These are phyloP conservation scores for Myripristis murdjan DNA, from an alignment of 2,797 vertebrate species.

Conservation along the genomic window DNA sequence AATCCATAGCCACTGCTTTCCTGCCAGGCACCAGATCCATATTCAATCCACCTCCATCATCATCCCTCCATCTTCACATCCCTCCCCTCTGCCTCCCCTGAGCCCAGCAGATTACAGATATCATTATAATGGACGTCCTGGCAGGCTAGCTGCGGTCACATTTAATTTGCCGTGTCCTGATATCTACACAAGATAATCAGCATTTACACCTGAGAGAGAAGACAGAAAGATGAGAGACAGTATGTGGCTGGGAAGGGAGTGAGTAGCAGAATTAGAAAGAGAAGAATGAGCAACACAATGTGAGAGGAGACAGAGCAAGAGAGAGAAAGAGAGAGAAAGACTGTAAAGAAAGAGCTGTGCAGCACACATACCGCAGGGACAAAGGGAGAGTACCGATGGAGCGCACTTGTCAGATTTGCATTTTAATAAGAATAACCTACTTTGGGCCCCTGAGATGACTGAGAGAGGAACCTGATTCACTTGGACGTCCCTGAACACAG, in stretches of 20 bases:
- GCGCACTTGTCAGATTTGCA: slow-evolving; percentile 74
- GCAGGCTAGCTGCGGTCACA: slow-evolving; percentile 77
- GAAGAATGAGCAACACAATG: slow-evolving; percentile 27
- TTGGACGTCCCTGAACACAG: slow-evolving; percentile 45
- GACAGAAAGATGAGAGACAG: slow-evolving; percentile 54
- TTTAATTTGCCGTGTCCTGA: slow-evolving; percentile 83
- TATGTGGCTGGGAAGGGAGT: slow-evolving; percentile 5
- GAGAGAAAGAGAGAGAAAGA: slow-evolving; percentile 23
- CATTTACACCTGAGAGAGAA: slow-evolving; percentile 76
- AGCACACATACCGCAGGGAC: slow-evolving; percentile 48
- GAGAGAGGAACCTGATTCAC: slow-evolving; percentile 55
- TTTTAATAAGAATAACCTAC: slow-evolving; percentile 79
- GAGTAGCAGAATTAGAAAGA: slow-evolving; percentile 45
- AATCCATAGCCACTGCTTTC: slow-evolving; percentile 61
- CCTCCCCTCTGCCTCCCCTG: slow-evolving; percentile 49
- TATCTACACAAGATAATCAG: slow-evolving; percentile 83
- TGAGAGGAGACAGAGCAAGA: neutral
- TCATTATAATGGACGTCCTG: slow-evolving; percentile 82
- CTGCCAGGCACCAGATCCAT: slow-evolving; percentile 59
- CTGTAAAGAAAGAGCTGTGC: slow-evolving; percentile 28
- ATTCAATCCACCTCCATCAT: slow-evolving; percentile 47
- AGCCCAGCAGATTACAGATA: slow-evolving; percentile 81
- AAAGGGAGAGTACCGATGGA: slow-evolving; percentile 53
- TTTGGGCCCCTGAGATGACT: slow-evolving; percentile 61
- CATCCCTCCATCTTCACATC: slow-evolving; percentile 45